These are phyloP conservation scores for Mesaphorura yosii DNA, from an alignment of 1,140 invertebrate species.

Conservation along the genomic window DNA sequence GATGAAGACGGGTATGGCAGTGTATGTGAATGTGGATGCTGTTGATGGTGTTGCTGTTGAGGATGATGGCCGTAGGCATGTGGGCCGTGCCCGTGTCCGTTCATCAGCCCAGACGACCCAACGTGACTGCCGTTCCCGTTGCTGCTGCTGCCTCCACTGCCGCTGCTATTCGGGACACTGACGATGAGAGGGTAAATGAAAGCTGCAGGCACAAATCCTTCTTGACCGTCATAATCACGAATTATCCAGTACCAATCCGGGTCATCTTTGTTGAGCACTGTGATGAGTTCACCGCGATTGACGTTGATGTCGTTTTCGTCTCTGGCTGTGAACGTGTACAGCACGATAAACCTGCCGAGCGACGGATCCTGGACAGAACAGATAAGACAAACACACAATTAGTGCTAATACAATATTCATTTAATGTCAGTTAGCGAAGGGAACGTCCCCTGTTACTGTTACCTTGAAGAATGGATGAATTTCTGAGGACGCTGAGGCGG, in stretches of 20 bases:
- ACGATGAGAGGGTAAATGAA: slow-evolving; percentile 85
- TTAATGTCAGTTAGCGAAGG: too few relatives aligned
- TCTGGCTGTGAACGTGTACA: slow-evolving; percentile 82
- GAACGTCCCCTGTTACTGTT: too few relatives aligned
- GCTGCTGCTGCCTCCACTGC: not conserved
- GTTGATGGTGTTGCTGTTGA: too few relatives aligned
- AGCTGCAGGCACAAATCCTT: slow-evolving; percentile 90
- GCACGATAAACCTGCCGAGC: slow-evolving; percentile 75
- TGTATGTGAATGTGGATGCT: too few relatives aligned
- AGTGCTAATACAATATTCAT: not conserved
- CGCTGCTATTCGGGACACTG: slow-evolving; percentile 43
- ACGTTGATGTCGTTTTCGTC: slow-evolving; percentile 92
- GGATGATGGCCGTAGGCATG: too few relatives aligned
- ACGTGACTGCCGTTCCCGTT: not conserved
- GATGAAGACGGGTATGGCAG: too few relatives aligned
- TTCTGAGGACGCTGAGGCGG: not conserved
- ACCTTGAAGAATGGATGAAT: slow-evolving; percentile 2
- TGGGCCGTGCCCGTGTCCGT: not conserved
- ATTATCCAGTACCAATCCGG: slow-evolving; percentile 94
- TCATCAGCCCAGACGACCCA: not conserved
- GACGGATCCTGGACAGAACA: too few relatives aligned
- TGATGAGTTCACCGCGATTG: slow-evolving; percentile 85
- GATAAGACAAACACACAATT: slow-evolving; percentile 25
- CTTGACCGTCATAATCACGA: slow-evolving; percentile 76
- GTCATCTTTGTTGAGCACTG: slow-evolving; percentile 79